These are phyloP conservation scores for Pseudois nayaur DNA, from an alignment of 2,113 vertebrate species.

Conservation along the genomic window DNA sequence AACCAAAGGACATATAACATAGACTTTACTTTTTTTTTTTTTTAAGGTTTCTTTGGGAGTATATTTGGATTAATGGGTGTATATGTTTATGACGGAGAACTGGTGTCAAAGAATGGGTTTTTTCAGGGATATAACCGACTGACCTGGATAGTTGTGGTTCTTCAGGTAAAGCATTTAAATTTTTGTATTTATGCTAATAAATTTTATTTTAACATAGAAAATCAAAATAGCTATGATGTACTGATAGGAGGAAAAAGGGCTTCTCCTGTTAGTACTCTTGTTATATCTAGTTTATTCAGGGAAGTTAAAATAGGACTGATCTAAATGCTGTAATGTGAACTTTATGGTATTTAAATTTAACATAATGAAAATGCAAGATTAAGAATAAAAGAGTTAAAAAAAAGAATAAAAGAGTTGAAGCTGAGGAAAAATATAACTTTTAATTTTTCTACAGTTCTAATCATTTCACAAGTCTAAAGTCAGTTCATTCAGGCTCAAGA, in stretches of 20 bases:
- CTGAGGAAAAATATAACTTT: background rate
- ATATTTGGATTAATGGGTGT: slow-evolving; percentile 95
- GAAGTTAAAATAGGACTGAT: background rate
- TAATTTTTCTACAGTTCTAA: background rate
- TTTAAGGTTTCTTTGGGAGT: slow-evolving; percentile 91
- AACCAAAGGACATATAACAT: background rate
- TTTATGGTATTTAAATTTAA: background rate
- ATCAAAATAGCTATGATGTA: background rate
- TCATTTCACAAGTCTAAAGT: background rate
- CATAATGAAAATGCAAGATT: background rate
- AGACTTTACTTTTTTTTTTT: slow-evolving; percentile 42
- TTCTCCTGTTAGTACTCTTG: background rate
- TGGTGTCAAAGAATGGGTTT: slow-evolving; percentile 91
- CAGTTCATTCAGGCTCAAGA: background rate
- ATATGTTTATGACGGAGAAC: slow-evolving; percentile 91
- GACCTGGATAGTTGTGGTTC: slow-evolving; percentile 93
- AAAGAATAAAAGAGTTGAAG: background rate
- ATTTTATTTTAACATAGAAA: background rate
- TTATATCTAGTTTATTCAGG: background rate
- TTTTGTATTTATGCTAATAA: slow-evolving; percentile 4
- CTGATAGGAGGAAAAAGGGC: background rate
- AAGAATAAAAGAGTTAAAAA: background rate
- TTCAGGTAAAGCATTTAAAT: slow-evolving; percentile 88
- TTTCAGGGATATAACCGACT: slow-evolving; percentile 96
- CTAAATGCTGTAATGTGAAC: background rate